Percentiles rank a stretch among this genome's conserved stretches.
phyloP scores from a whole-genome alignment of 64 coral and sea anemone genomes.

The Montipora sp. region DNA sequence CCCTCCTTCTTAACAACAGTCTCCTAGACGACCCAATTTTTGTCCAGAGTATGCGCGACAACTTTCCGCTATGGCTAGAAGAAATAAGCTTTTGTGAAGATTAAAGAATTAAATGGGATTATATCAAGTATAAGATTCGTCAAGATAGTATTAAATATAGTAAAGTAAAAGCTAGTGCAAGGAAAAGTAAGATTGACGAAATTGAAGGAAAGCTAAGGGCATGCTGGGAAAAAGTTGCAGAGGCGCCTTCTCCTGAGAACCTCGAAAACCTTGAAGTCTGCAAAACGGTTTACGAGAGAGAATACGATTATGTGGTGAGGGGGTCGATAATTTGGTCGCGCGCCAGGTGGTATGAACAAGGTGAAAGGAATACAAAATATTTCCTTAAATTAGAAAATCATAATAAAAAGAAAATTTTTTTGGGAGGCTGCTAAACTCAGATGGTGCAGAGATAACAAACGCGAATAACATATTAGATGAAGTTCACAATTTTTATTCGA shows the following conservation, averaged over 20 bases:
- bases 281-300: no score
- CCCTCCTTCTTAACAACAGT: neutral
- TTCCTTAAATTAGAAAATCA: no score
- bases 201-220: neutral
- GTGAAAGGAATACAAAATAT: no score
- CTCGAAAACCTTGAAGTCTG: no score
- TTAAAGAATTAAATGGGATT: constrained; percentile 17
- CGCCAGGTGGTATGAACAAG: no score
- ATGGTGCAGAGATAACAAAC: no score
- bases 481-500: no score
- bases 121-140: constrained; percentile 25
- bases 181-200: neutral
- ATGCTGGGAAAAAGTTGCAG: neutral
- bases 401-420: no score
- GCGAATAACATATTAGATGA: no score
- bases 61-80: neutral
- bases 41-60: neutral
- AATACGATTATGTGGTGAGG: no score
- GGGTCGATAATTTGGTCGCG: no score
- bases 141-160: neutral
- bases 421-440: no score
- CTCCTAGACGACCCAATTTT: neutral
- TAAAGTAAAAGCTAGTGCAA: constrained; percentile 15
- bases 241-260: neutral
- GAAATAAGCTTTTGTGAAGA: neutral